Conservation (phyloP, 2,888 invertebrate genomes). For the Rhingia campestris region DNA sequence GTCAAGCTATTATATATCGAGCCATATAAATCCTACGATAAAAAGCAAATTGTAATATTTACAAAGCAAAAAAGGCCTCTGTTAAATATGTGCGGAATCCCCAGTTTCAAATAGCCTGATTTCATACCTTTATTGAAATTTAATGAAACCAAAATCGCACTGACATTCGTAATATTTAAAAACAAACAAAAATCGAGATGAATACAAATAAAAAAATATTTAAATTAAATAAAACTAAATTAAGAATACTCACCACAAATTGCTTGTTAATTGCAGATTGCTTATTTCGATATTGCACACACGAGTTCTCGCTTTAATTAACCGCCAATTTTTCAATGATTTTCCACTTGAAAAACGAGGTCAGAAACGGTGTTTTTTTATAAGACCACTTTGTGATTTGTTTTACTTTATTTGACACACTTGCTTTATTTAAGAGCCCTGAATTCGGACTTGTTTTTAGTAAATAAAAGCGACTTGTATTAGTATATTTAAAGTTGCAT, state of each 20-base stretch:
- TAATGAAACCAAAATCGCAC: too few species aligned
- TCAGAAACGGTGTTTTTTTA: slow-evolving; percentile 39
- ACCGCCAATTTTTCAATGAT: slow-evolving; percentile 48
- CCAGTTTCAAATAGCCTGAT: too few species aligned
- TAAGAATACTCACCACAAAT: slow-evolving; percentile 14
- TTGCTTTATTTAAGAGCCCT: not conserved
- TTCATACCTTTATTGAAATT: too few species aligned
- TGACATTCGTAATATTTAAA: not conserved
- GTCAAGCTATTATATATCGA: slow-evolving; percentile 29
- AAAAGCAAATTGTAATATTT: not conserved
- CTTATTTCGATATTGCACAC: slow-evolving; percentile 8
- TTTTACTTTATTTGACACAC: not conserved
- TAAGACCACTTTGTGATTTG: slow-evolving; percentile 14
- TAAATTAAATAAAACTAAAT: not conserved
- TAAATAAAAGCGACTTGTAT: not conserved
- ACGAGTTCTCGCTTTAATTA: slow-evolving; percentile 18
- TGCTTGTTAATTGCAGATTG: not conserved
- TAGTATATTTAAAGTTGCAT: not conserved
- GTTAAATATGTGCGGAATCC: too few species aligned
- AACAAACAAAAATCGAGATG: not conserved
- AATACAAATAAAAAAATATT: not conserved
- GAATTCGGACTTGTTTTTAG: not conserved
- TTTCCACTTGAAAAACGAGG: slow-evolving; percentile 23
- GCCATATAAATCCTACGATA: not conserved
- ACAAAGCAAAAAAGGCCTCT: not conserved